Base-by-base conservation (phyloP, 1,140 invertebrate species). In the Penaeus japonicus region DNA sequence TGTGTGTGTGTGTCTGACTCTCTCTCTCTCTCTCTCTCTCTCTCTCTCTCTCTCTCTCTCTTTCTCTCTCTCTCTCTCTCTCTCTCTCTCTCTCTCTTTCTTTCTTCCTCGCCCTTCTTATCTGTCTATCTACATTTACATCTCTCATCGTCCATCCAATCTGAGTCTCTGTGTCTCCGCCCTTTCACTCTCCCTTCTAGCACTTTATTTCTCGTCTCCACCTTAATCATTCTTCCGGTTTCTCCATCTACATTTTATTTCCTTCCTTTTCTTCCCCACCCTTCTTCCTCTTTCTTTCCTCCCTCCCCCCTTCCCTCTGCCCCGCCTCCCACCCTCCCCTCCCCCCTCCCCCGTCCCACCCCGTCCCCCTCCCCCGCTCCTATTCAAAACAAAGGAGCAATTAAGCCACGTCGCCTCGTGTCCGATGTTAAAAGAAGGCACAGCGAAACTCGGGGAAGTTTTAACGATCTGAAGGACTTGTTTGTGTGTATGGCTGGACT, bases 391-490 rank as follows among this genome's bases (percentile, higher is more conserved):
- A 47, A 47, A 47, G 47, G 47, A 47, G 47, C 47, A 47, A 47
- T 84, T 84, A 73, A 65, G 82, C 24, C 22, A 18, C 82, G 82
- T 47, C 82, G 59, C 39, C 70, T 62, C 47, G 82, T 55, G 53
- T 47, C 70, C 82, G 30, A 84, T 84, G 82, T 70, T 84, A 70
- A 47, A 84, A 84, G 59, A 84, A 84, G 62, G 47, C 82, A 73
- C 59, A 47, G 20, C 3, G 30, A 84, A 18, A 84, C 59, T 65
- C 39, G 82, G 70, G 32, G 10, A 84, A 70, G 35, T 84, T 84
- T 84, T 84, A 84, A 84, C 62, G 35, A 47, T 84, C 62, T 84
- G 12, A n/a, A 30, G 80, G 80, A 39, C 47, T 53, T 79, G 35
- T n/a, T 79, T 53, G 77, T 10, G 7, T 47, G 75, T 77, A 17